phyloP scores from a whole-genome alignment of 64 coral and sea anemone species.

The Astreopora myriophthalma region DNA sequence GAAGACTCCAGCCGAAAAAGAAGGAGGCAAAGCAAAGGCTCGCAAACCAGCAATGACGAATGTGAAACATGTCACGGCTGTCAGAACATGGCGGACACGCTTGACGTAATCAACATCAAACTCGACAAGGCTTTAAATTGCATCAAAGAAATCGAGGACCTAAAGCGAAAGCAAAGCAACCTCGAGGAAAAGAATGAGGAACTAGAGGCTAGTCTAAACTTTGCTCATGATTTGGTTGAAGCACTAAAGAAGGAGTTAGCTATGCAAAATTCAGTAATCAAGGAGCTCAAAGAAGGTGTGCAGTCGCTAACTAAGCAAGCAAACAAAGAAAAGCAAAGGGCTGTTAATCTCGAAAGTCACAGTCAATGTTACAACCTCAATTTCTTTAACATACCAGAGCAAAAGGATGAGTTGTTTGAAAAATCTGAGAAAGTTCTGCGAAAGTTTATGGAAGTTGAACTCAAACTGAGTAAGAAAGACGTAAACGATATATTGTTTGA shows the following conservation, averaged over 20 bases:
- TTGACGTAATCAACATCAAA: constrained; percentile 7
- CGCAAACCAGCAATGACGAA: not conserved
- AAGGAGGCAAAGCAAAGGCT: not conserved
- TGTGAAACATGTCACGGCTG: not conserved
- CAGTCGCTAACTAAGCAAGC: not conserved
- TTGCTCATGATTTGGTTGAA: not conserved
- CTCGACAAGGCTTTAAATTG: not conserved
- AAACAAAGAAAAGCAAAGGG: not conserved
- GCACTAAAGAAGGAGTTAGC: not conserved
- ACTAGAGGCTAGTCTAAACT: constrained; percentile 6
- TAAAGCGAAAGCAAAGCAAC: not conserved
- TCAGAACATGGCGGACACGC: not conserved
- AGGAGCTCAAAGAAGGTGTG: not conserved
- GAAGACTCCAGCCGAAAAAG: constrained; percentile 11
- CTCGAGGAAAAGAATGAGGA: not conserved
- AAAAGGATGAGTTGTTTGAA: not conserved
- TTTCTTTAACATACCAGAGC: not conserved
- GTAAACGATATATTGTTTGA: not conserved
- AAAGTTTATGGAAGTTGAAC: not conserved
- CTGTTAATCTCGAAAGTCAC: not conserved
- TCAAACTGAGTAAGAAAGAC: not conserved
- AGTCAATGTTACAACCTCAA: not conserved
- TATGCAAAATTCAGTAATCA: not conserved
- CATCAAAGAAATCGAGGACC: constrained; percentile 11
- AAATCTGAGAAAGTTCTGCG: not conserved